Evolutionary conservation across 2,888 invertebrate genomes (phyloP).

Genomic region (Lepidochitona cinerea): DNA sequence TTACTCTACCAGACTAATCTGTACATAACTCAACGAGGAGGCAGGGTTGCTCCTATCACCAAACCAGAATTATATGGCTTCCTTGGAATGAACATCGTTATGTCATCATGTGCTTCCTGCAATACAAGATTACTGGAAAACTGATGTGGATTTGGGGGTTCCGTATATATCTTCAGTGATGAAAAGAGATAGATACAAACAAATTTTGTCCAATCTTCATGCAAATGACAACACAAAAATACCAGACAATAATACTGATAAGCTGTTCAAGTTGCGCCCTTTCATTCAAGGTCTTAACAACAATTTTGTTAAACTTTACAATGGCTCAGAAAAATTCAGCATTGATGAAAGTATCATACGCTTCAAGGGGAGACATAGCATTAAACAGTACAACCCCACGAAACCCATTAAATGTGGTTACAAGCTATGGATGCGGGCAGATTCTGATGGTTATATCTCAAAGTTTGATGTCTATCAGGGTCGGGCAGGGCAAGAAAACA

Average conservation of each 20-base stretch:
- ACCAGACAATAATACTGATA: neutral
- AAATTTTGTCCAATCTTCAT: constrained; percentile 8
- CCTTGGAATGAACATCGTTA: neutral
- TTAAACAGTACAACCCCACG: constrained; percentile 24
- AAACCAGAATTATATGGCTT: neutral
- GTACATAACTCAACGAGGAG: no score
- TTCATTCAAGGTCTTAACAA: constrained; percentile 11
- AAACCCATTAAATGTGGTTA: constrained; percentile 24
- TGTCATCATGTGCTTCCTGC: neutral
- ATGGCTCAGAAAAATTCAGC: neutral
- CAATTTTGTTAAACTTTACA: constrained; percentile 11
- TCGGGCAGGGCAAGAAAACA: neutral
- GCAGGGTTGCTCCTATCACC: neutral
- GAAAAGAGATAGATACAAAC: neutral
- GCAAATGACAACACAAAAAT: constrained; percentile 10
- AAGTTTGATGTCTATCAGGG: constrained; percentile 11
- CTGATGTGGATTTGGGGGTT: neutral
- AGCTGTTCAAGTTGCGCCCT: constrained; percentile 18
- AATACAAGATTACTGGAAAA: neutral
- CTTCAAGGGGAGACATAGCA: constrained; percentile 17
- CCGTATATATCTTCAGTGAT: neutral
- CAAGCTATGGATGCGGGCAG: constrained; percentile 10
- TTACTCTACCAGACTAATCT: neutral
- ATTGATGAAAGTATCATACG: constrained; percentile 22
- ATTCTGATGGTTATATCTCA: constrained; percentile 1